Evolutionary conservation across 2,797 vertebrate genomes (phyloP).

Genomic region (Rhincodon typus): DNA sequence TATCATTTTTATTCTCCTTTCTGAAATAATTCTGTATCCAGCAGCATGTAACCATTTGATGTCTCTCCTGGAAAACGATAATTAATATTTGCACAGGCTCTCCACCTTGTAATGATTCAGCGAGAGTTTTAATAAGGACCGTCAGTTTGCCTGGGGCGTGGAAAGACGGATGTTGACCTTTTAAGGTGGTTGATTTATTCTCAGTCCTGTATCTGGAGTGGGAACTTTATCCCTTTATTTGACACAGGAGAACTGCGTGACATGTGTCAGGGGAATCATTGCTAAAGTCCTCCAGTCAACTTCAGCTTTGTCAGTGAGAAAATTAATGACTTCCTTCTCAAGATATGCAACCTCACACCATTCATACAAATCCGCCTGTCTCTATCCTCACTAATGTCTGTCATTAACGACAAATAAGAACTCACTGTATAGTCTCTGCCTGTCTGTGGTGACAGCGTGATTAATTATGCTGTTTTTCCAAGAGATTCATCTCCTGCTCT

Average conservation of each 20-base stretch:
- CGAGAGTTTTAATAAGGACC: not conserved
- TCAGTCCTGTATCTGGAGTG: not conserved
- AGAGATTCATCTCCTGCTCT: not conserved
- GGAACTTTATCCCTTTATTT: not conserved
- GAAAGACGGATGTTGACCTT: not conserved
- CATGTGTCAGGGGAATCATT: not conserved
- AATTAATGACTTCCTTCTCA: slow-evolving; percentile 44
- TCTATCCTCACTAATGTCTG: slow-evolving; percentile 41
- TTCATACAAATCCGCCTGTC: slow-evolving; percentile 40
- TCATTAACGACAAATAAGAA: slow-evolving; percentile 39
- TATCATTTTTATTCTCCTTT: not conserved
- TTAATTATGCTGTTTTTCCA: slow-evolving; percentile 22
- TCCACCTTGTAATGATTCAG: not conserved
- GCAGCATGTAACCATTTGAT: not conserved
- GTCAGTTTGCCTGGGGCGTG: not conserved
- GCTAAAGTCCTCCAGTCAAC: not conserved
- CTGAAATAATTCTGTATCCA: not conserved
- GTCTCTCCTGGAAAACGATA: not conserved
- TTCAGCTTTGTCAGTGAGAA: slow-evolving; percentile 39
- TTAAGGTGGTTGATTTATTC: not conserved
- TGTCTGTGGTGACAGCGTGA: not conserved
- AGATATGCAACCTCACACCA: slow-evolving; percentile 41
- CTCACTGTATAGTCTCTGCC: not conserved
- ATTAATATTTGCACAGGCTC: slow-evolving; percentile 16
- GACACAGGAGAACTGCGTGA: not conserved